A percentile compares a stretch with the other conserved stretches of the same genome.
Conservation (phyloP, 2,888 invertebrate genomes). For the Piscicola geometra region DNA sequence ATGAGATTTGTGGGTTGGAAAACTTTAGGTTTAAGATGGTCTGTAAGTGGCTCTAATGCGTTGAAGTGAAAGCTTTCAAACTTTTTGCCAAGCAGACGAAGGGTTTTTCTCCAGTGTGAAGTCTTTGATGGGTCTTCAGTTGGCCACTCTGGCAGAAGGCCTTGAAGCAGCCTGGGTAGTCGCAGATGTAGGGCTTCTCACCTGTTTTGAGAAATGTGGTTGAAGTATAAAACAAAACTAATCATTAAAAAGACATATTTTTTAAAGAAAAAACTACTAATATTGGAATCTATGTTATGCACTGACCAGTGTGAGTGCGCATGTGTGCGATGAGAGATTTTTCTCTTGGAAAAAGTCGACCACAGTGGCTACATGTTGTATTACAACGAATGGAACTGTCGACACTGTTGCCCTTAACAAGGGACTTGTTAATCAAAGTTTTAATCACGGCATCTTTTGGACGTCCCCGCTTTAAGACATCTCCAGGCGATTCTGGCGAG, state of each 20-base stretch:
- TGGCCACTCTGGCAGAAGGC: slow-evolving; percentile 74
- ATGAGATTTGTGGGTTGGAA: no score
- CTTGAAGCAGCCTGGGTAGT: slow-evolving; percentile 68
- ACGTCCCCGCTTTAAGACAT: slow-evolving; percentile 60
- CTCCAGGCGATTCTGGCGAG: slow-evolving; percentile 23
- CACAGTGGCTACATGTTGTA: slow-evolving; percentile 68
- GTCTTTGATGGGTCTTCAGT: slow-evolving; percentile 70
- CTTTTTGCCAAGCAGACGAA: slow-evolving; percentile 62
- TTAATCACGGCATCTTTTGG: slow-evolving; percentile 69
- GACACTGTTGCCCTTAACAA: slow-evolving; percentile 62
- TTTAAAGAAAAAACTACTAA: no score
- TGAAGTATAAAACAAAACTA: no score
- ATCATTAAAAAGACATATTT: no score
- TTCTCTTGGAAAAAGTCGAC: slow-evolving; percentile 70
- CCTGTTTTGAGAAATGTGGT: slow-evolving; percentile 58
- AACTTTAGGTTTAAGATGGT: no score
- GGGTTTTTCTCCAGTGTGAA: slow-evolving; percentile 73
- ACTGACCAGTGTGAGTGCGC: slow-evolving; percentile 59
- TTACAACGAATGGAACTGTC: slow-evolving; percentile 34
- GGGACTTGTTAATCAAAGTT: slow-evolving; percentile 65
- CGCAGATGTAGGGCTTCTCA: slow-evolving; percentile 70
- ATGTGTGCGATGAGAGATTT: slow-evolving; percentile 68
- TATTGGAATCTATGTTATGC: no score
- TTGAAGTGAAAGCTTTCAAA: no score
- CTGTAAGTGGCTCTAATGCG: no score